Conservation (phyloP, 2,113 vertebrate genomes). For the Alaudala cheleensis region DNA sequence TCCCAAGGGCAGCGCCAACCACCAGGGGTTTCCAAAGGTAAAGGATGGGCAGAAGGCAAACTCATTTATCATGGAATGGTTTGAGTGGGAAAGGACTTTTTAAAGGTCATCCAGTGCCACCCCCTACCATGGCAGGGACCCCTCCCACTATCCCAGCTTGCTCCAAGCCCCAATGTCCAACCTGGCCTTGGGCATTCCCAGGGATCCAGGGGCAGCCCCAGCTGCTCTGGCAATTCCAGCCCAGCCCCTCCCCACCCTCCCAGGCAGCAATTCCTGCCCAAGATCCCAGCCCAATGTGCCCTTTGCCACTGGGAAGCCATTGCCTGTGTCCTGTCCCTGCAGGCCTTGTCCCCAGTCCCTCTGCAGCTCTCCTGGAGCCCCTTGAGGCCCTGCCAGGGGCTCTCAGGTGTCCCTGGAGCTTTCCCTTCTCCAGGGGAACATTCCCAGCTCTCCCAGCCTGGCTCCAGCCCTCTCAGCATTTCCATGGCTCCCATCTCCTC, state of each 20-base stretch:
- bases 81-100: not conserved
- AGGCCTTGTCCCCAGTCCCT: not conserved
- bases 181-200: fast-evolving
- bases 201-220: not conserved
- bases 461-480: not conserved
- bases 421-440: not conserved
- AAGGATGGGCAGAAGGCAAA: not conserved
- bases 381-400: not conserved
- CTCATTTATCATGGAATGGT: not conserved
- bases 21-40: not conserved
- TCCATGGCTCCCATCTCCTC: fast-evolving
- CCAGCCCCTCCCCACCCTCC: not conserved
- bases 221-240: not conserved
- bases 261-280: fast-evolving
- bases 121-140: not conserved
- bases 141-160: fast-evolving
- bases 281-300: not conserved
- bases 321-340: not conserved
- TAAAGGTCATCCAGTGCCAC: fast-evolving
- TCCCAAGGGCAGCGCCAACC: not conserved
- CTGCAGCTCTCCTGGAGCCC: not conserved
- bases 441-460: not conserved
- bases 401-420: too few relatives aligned
- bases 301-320: not conserved
- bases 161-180: not conserved